phyloP scores from a whole-genome alignment of 2,113 vertebrate genomes.

The Scatophagus argus region DNA sequence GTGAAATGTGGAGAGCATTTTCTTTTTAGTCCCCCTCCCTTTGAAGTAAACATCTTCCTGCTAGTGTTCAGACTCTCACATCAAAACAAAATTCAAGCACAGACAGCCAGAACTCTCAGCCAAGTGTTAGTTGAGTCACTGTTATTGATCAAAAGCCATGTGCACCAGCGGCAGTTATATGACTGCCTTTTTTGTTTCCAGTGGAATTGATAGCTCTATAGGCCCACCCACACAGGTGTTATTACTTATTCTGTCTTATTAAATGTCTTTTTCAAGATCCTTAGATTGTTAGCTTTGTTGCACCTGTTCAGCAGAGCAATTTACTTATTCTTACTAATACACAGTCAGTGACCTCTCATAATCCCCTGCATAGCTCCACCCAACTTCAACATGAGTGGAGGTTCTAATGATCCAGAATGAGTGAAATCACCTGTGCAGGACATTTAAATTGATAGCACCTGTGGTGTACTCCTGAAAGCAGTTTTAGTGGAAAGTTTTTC shows the following conservation, averaged over 20 bases:
- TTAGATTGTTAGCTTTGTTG: background rate
- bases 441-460: background rate
- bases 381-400: background rate
- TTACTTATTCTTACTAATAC: background rate
- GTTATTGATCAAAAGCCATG: conserved; percentile 42
- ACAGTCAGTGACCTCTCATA: conserved; percentile 1
- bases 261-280: background rate
- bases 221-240: conserved; percentile 17
- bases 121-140: conserved; percentile 21
- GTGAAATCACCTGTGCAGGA: conserved; percentile 10
- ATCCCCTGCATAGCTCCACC: background rate
- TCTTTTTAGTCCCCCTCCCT: background rate
- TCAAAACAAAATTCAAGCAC: conserved; percentile 24
- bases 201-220: conserved; percentile 4
- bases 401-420: conserved; percentile 14
- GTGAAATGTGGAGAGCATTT: conserved; percentile 1
- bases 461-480: too few relatives aligned
- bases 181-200: conserved; percentile 10
- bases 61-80: conserved; percentile 18
- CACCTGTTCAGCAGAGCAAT: background rate
- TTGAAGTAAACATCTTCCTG: conserved; percentile 31
- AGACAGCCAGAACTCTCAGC: conserved; percentile 31
- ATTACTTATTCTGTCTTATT: conserved; percentile 28
- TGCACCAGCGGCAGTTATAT: conserved; percentile 17
- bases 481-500: too few relatives aligned